Percentiles rank a stretch among this genome's conserved stretches.
phyloP scores from a whole-genome alignment of 2,113 vertebrate genomes.

The Grammomys surdaster region DNA sequence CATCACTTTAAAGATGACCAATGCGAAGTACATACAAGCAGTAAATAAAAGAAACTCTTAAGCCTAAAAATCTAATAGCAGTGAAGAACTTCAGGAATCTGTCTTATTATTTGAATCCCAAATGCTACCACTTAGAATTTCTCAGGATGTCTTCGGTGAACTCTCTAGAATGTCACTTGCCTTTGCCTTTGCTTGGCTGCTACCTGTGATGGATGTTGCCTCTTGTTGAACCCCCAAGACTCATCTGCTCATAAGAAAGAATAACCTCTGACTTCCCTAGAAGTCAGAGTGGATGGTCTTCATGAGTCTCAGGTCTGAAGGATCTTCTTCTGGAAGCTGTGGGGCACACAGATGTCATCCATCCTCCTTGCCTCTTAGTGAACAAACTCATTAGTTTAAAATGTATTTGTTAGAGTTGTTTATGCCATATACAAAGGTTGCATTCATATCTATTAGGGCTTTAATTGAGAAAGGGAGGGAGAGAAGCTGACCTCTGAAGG shows the following conservation, averaged over 20 bases:
- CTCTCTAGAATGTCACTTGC: background rate
- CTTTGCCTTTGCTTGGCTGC: background rate
- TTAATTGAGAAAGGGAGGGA: slow-evolving; percentile 3
- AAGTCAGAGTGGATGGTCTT: background rate
- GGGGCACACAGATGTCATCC: background rate
- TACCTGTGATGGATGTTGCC: background rate
- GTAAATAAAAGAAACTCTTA: background rate
- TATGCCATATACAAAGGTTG: background rate
- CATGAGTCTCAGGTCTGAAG: background rate
- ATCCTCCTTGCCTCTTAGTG: background rate
- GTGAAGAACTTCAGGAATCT: background rate
- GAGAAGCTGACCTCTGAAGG: background rate
- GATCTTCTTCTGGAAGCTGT: background rate
- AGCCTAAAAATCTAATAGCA: background rate
- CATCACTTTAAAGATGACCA: background rate
- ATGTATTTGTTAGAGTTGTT: background rate
- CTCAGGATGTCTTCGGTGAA: background rate
- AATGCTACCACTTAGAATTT: background rate
- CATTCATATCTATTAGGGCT: background rate
- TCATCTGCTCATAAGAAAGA: background rate
- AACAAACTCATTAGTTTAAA: background rate
- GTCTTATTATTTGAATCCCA: background rate
- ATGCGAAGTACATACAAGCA: background rate
- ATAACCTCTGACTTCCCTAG: background rate
- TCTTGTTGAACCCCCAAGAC: background rate